Evolutionary conservation across 2,797 vertebrate species (phyloP).

Genomic region (Megalops cyprinoides): DNA sequence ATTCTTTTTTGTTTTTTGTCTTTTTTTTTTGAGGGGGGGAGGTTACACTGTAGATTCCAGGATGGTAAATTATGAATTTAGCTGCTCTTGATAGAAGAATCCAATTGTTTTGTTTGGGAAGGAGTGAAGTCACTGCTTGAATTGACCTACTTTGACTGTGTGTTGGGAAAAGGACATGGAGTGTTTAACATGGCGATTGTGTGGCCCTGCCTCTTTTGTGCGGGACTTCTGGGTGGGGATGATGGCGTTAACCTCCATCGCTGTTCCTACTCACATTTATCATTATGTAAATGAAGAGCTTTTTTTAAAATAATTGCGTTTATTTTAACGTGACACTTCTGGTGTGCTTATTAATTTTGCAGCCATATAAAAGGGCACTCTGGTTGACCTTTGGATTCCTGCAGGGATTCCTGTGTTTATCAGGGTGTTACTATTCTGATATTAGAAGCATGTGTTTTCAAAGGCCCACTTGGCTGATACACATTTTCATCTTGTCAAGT

Average conservation of each 20-base stretch:
- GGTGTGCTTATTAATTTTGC: neutral
- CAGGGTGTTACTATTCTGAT: neutral
- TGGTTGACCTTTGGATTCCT: neutral
- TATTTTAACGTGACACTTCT: neutral
- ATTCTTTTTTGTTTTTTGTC: neutral
- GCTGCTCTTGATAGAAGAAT: slow-evolving; percentile 42
- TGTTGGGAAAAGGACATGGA: neutral
- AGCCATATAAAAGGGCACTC: neutral
- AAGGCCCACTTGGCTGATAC: neutral
- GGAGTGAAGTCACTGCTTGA: neutral
- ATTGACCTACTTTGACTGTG: slow-evolving; percentile 24
- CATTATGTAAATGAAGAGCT: neutral
- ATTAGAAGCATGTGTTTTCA: neutral
- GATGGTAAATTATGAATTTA: slow-evolving; percentile 25
- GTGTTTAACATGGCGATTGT: neutral
- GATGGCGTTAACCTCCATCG: neutral
- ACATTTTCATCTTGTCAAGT: neutral
- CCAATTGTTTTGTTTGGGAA: neutral
- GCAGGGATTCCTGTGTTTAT: neutral
- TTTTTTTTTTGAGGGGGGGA: slow-evolving; percentile 21
- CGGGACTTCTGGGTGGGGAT: neutral
- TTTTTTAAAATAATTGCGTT: neutral
- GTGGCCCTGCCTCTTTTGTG: neutral
- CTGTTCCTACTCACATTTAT: neutral
- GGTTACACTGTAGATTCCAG: slow-evolving; percentile 37